Evolutionary conservation across 2,797 vertebrate species (phyloP).

Genomic region (Sciaenops ocellatus): DNA sequence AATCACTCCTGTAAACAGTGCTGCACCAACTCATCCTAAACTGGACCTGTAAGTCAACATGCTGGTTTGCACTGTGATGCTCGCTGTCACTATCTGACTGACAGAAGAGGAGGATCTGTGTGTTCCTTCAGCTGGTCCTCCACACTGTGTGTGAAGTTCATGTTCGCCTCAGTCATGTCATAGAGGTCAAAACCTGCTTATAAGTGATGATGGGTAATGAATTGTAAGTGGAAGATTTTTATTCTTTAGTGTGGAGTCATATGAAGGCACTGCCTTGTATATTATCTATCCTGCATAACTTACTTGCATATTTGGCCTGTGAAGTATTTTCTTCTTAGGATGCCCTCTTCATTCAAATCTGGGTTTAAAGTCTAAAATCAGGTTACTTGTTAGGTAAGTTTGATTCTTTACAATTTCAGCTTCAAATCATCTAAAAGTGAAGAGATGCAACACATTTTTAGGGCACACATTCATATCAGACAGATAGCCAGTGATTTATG

Average conservation of each 20-base stretch:
- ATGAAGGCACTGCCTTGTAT: neutral
- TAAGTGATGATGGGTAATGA: conserved; percentile 4
- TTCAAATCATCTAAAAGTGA: neutral
- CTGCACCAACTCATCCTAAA: neutral
- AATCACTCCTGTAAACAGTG: neutral
- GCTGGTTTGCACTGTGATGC: neutral
- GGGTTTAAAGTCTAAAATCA: neutral
- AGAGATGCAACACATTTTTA: too few relatives aligned
- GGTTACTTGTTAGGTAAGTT: neutral
- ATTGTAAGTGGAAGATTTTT: neutral
- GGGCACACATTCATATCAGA: neutral
- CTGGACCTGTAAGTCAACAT: neutral
- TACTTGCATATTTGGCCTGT: neutral
- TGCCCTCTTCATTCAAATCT: neutral
- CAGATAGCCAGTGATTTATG: neutral
- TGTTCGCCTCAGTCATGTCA: conserved; percentile 13
- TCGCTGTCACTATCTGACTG: neutral
- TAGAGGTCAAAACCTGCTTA: conserved; percentile 3
- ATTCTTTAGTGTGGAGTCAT: neutral
- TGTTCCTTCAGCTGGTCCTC: neutral
- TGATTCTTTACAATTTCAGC: neutral
- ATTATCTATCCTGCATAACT: conserved; percentile 1
- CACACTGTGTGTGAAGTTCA: neutral
- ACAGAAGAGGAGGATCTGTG: neutral
- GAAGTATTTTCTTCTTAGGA: neutral